Evolutionary conservation across 2,113 vertebrate genomes (phyloP).

Genomic region (Podocnemis expansa): DNA sequence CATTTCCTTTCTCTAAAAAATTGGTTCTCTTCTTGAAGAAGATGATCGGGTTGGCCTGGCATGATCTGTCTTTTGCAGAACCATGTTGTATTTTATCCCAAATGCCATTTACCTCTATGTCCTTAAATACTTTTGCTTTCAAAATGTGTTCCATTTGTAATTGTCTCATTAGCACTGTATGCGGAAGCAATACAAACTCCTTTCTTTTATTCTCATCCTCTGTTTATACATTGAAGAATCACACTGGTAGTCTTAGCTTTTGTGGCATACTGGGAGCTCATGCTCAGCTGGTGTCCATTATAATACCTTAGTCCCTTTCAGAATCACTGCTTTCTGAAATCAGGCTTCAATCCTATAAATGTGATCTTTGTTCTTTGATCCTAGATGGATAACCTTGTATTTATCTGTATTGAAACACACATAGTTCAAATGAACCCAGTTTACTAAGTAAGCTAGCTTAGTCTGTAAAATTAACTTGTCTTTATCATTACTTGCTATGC

Average conservation of each 20-base stretch:
- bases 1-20: neutral
- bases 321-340: conserved; percentile 18
- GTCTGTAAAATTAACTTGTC: neutral
- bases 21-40: neutral
- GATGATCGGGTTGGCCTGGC: neutral
- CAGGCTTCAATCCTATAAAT: conserved; percentile 16
- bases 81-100: neutral
- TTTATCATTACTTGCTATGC: neutral
- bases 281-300: neutral
- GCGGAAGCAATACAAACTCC: accelerated
- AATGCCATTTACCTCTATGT: neutral
- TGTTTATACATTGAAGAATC: neutral
- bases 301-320: neutral
- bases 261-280: neutral
- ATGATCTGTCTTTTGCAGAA: neutral
- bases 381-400: neutral
- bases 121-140: neutral
- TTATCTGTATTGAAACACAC: neutral
- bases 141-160: neutral
- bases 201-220: neutral
- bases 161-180: neutral
- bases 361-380: neutral
- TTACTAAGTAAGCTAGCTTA: neutral
- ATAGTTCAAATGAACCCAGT: neutral
- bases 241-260: neutral